Evolutionary conservation across 2,113 vertebrate species (phyloP), one percentile per base, ranked within the genome.

Genomic region (Rhinichthys klamathensis): DNA sequence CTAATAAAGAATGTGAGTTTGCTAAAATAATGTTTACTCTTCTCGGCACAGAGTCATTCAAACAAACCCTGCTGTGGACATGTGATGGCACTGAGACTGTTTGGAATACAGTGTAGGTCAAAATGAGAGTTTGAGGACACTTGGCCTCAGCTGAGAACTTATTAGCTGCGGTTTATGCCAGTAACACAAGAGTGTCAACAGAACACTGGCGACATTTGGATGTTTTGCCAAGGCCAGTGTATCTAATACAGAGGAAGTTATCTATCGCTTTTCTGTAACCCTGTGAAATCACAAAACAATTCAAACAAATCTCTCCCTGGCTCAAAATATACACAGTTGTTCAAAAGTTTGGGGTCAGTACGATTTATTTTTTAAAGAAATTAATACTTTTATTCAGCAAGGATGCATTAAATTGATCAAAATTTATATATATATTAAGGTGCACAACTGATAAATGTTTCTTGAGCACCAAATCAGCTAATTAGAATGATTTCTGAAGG

Each of bases 151-250:
- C 38, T 46, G 38, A 49, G n/a, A 80, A 51, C 18, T 82, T 21
- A 51, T 67, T 69, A 69, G 63, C 25, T 35, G 63, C 5, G 23
- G 80, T 32, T 82, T 54, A 82, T 51, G 27, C 11, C 41, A 30
- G 38, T 82, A 81, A 82, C 63, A 82, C 60, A 54, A 69, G 44
- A 51, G 25, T n/a, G 63, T 69, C 32, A 82, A 69, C 63, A 11
- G 6, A 32, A 77, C 27, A 77, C 41, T 74, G 41, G 41, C 41
- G n/a, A 46, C 38, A 46, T 25, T 73, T 73, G 41, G 70, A 46
- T 73, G 70, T 49, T 44, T 74, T 16, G 11, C 70, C 41, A 74
- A 3, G 23, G 13, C 38, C 41, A 49, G n/a, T 73, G 12, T 3
- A 46, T 73, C 12, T 6, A 46, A 73, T 44, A 27, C 18, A 25